These are phyloP conservation scores for Hirudinaria manillensis DNA, from an alignment of 2,888 invertebrate species.

Conservation along the genomic window DNA sequence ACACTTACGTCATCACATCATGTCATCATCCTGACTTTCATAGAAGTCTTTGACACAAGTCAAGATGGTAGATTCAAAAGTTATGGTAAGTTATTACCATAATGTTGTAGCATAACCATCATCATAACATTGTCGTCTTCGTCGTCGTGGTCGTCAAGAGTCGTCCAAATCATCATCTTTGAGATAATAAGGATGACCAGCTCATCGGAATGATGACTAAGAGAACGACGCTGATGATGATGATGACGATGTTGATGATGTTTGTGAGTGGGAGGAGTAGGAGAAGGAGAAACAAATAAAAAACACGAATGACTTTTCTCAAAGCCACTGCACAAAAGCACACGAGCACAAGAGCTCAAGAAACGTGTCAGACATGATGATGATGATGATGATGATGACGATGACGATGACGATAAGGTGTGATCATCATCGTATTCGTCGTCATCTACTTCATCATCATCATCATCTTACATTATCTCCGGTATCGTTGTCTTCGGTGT, in stretches of 20 bases:
- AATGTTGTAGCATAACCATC: too few species aligned
- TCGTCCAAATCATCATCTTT: too few species aligned
- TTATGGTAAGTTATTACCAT: too few species aligned
- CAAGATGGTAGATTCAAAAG: too few species aligned
- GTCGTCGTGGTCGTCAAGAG: too few species aligned
- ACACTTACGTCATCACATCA: conserved; percentile 8
- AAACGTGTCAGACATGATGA: neutral
- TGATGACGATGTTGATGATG: conserved; percentile 37
- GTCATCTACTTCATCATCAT: too few species aligned
- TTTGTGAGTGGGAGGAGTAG: conserved; percentile 35
- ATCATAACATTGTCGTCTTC: too few species aligned
- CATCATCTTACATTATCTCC: too few species aligned
- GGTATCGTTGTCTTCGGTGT: neutral
- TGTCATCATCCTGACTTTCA: neutral
- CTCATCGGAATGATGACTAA: conserved; percentile 35
- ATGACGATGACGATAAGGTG: neutral
- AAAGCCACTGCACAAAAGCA: too few species aligned
- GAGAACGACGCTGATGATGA: conserved; percentile 34
- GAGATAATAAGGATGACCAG: conserved; percentile 31
- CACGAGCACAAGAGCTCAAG: too few species aligned
- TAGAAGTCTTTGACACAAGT: neutral
- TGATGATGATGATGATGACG: neutral
- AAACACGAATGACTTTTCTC: too few species aligned
- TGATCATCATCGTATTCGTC: too few species aligned
- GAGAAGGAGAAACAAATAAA: conserved; percentile 1